Conservation (phyloP, 2,797 vertebrate genomes). For the Thamnophis elegans region DNA sequence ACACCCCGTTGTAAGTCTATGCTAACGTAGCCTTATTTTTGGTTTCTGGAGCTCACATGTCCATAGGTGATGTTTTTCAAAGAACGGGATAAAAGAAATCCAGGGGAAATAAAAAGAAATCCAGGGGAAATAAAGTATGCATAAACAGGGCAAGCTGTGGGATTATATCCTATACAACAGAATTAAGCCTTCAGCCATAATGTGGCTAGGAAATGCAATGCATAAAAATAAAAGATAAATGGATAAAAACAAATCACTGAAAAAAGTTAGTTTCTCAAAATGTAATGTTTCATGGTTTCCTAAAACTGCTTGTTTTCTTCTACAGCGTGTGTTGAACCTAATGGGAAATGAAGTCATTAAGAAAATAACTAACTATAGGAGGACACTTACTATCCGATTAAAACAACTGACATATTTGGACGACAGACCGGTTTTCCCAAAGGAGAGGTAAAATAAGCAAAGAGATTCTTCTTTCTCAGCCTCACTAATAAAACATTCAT, state of each 20-base stretch:
- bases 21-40: background rate
- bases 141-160: background rate
- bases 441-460: conserved; percentile 78
- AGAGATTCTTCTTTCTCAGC: conserved; percentile 1
- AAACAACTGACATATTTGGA: conserved; percentile 87
- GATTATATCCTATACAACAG: background rate
- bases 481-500: background rate
- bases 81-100: background rate
- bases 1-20: no score
- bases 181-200: background rate
- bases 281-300: background rate
- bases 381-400: conserved; percentile 80
- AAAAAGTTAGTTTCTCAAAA: background rate
- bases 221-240: background rate
- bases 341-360: conserved; percentile 86
- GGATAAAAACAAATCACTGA: background rate
- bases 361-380: conserved; percentile 88
- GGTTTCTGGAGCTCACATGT: background rate
- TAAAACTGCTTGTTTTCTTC: conserved; percentile 28
- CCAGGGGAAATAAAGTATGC: background rate
- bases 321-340: conserved; percentile 82
- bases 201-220: background rate
- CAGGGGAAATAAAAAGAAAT: background rate
- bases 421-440: conserved; percentile 91
- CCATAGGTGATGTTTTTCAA: background rate